phyloP scores from a whole-genome alignment of 2,113 vertebrate genomes.

The Equus quagga region DNA sequence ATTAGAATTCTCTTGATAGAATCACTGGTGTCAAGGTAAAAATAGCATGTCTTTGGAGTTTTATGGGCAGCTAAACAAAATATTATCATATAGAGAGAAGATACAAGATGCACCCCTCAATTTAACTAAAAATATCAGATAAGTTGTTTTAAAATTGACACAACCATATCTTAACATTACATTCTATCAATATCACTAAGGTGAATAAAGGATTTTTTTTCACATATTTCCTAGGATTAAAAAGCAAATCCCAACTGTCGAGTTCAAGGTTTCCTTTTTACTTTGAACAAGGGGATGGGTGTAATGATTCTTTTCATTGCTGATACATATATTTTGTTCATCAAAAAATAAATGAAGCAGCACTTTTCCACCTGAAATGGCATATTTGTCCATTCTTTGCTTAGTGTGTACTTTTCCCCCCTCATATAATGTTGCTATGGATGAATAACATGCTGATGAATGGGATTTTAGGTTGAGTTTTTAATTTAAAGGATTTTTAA shows the following conservation, averaged over 20 bases:
- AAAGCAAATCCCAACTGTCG: conserved; percentile 4
- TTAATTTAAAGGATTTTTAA: conserved; percentile 72
- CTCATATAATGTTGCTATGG: conserved; percentile 74
- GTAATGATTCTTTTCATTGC: conserved; percentile 78
- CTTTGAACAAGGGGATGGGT: not conserved
- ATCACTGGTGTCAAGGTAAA: not conserved
- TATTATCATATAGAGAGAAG: not conserved
- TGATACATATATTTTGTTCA: conserved; percentile 72
- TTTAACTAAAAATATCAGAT: not conserved
- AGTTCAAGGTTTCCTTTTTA: conserved; percentile 63
- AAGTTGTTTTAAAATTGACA: not conserved
- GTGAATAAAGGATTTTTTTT: not conserved
- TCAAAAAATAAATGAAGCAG: conserved; percentile 84
- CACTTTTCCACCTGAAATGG: conserved; percentile 84
- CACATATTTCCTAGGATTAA: conserved; percentile 15
- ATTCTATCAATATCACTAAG: not conserved
- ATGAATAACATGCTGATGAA: conserved; percentile 84
- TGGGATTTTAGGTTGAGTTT: conserved; percentile 77
- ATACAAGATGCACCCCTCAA: not conserved
- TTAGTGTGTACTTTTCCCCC: conserved; percentile 75
- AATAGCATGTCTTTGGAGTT: not conserved
- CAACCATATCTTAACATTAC: not conserved
- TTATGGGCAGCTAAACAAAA: conserved; percentile 14
- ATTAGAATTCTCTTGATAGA: not conserved
- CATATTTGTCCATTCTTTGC: conserved; percentile 80